Evolutionary conservation across 2,888 invertebrate species (phyloP).

Genomic region (Eurytoma adleriae): DNA sequence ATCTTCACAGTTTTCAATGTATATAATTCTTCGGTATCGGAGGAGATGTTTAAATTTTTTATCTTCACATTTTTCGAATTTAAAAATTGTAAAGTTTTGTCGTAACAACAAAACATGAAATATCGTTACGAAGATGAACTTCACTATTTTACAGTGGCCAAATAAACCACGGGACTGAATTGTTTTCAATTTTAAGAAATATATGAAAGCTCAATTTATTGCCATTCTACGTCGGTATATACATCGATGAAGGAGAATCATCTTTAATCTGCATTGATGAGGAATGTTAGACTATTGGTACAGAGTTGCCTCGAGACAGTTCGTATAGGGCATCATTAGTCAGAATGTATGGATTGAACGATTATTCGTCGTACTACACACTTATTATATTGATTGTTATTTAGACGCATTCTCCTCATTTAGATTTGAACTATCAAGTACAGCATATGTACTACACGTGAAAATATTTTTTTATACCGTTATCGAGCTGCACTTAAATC

Average conservation of each 20-base stretch:
- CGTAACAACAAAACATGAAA: no score
- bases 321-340: no score
- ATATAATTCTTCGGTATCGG: slow-evolving; percentile 14
- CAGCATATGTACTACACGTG: slow-evolving; percentile 14
- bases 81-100: no score
- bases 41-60: no score
- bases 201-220: slow-evolving; percentile 28
- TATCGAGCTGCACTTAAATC: slow-evolving; percentile 43
- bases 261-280: not conserved
- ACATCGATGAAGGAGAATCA: slow-evolving; percentile 31
- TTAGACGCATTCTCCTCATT: slow-evolving; percentile 24
- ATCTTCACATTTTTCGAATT: no score
- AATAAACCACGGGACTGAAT: no score
- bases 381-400: slow-evolving; percentile 10
- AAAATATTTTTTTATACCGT: not conserved
- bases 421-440: slow-evolving; percentile 18
- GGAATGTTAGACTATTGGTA: no score
- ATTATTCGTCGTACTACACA: not conserved
- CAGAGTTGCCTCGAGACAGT: no score
- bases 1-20: not conserved
- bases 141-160: no score
- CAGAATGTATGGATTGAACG: no score
- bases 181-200: no score
- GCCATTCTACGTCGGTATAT: slow-evolving; percentile 48
- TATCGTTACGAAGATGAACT: no score